Evolutionary conservation across 2,797 vertebrate species (phyloP).

Genomic region (Chaenodraco wilsoni): DNA sequence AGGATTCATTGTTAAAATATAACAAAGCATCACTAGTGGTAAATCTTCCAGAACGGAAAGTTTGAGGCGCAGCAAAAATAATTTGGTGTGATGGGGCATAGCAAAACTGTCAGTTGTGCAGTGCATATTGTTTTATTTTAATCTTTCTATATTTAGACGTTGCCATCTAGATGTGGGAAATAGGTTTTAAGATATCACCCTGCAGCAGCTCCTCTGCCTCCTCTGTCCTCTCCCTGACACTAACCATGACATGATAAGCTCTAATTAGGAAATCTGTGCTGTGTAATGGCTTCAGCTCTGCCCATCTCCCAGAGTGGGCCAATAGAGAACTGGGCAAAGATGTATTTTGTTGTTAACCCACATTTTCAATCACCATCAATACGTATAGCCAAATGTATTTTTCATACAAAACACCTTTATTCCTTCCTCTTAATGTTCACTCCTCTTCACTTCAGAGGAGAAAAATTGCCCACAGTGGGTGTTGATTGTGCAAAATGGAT

Average conservation of each 20-base stretch:
- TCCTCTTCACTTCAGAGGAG: constrained; percentile 23
- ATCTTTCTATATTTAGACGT: background rate
- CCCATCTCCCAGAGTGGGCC: constrained; percentile 3
- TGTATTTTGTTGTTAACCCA: constrained; percentile 19
- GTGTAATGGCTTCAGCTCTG: constrained; percentile 22
- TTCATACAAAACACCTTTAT: constrained; percentile 20
- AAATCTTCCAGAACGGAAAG: constrained; percentile 5
- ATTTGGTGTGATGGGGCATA: background rate
- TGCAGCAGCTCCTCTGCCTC: constrained; percentile 10
- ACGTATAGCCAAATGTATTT: constrained; percentile 21
- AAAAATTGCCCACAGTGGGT: constrained; percentile 26
- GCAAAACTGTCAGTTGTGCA: background rate
- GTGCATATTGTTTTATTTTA: background rate
- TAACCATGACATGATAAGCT: constrained; percentile 32
- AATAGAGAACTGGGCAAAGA: background rate
- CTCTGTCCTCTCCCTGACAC: constrained; percentile 27
- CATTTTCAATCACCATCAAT: constrained; percentile 4
- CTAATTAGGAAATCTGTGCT: constrained; percentile 31
- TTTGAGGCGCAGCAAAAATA: background rate
- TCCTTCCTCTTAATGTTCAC: constrained; percentile 12
- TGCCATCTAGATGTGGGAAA: constrained; percentile 6
- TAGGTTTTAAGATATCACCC: background rate
- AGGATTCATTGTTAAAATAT: background rate
- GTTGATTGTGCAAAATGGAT: constrained; percentile 48
- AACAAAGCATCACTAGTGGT: background rate